Evolutionary conservation across 2,888 invertebrate species (phyloP).

Genomic region (Spilosoma lubricipeda): DNA sequence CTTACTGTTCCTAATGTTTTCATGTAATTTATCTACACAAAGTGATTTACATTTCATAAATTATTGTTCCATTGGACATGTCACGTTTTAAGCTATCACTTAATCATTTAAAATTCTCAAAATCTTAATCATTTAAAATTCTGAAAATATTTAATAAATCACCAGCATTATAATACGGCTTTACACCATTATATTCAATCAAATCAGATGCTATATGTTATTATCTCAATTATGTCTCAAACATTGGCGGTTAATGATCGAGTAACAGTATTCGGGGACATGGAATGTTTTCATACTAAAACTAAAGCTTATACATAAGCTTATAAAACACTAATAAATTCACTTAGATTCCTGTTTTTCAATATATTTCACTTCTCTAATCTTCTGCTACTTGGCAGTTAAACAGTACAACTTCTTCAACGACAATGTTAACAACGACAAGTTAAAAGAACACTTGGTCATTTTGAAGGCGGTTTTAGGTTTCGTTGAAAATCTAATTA

Average conservation of each 20-base stretch:
- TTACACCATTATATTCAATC: neutral
- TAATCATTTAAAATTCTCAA: neutral
- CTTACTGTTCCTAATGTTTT: too few relatives aligned
- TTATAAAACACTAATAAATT: neutral
- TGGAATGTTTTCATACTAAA: neutral
- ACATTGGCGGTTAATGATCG: neutral
- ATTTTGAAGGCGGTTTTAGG: neutral
- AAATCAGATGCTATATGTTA: neutral
- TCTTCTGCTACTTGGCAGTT: neutral
- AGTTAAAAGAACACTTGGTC: neutral
- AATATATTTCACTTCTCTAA: neutral
- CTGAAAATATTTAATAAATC: neutral
- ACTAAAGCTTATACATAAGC: neutral
- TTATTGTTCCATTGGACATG: neutral
- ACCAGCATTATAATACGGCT: neutral
- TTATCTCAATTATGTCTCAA: neutral
- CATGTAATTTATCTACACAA: too few relatives aligned
- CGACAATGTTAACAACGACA: neutral
- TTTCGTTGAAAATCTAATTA: neutral
- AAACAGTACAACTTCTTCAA: neutral
- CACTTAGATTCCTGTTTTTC: neutral
- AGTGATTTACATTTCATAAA: too few relatives aligned
- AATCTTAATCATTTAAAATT: neutral
- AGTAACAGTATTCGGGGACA: neutral
- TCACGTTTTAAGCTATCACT: neutral